Percentiles rank a stretch among this genome's conserved stretches.
These are phyloP conservation scores for Drosophila subobscura DNA, from an alignment of 1,140 invertebrate species.

Conservation along the genomic window DNA sequence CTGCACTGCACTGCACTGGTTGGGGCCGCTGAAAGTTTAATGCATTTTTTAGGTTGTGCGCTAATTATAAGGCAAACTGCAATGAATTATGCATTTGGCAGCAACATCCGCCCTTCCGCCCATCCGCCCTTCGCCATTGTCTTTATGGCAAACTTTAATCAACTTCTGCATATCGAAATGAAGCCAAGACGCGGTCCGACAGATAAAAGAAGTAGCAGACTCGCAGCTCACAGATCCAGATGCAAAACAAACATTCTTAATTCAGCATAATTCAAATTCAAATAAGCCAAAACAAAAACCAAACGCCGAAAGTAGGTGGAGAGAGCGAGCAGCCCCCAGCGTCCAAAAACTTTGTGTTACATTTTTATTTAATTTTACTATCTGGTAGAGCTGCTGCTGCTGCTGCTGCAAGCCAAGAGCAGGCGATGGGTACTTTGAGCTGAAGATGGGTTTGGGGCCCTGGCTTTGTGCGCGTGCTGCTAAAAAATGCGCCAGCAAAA, in stretches of 20 bases:
- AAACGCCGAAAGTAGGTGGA: neutral
- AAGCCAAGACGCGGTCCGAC: constrained; percentile 18
- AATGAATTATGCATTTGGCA: constrained; percentile 77
- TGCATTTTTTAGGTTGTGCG: constrained; percentile 68
- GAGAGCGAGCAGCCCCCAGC: neutral
- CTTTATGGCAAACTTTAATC: constrained; percentile 73
- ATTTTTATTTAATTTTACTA: constrained; percentile 80
- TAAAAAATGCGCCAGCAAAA: constrained; percentile 78
- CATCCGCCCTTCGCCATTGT: constrained; percentile 36
- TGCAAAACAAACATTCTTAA: constrained; percentile 71
- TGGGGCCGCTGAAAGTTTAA: constrained; percentile 71
- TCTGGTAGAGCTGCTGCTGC: constrained; percentile 28
- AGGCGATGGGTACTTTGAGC: constrained; percentile 13
- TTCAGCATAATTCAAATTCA: constrained; percentile 79
- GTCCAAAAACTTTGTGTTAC: constrained; percentile 71
- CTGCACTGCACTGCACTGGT: neutral
- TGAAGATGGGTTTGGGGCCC: constrained; percentile 1
- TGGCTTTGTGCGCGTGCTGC: constrained; percentile 60
- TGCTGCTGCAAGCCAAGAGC: constrained; percentile 29
- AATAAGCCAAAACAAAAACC: constrained; percentile 58
- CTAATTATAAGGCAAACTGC: constrained; percentile 76
- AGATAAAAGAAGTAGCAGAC: constrained; percentile 33
- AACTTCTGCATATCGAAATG: constrained; percentile 76
- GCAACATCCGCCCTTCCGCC: constrained; percentile 21
- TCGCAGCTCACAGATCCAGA: constrained; percentile 6